Evolutionary conservation across 2,797 vertebrate species (phyloP).

Genomic region (Halcyon leucocephala): DNA sequence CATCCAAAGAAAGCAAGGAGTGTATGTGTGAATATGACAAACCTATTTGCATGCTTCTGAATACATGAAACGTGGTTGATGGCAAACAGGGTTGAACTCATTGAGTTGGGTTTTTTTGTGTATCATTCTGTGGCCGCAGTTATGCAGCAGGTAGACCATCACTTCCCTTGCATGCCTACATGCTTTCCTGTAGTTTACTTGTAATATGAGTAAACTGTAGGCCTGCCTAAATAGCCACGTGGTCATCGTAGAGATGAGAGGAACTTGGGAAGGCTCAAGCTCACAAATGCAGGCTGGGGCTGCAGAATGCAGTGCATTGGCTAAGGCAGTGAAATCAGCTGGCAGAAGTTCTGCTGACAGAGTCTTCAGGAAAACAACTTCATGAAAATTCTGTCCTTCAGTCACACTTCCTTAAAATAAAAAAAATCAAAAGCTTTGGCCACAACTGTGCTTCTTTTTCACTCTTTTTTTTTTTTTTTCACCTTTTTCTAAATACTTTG

Average conservation of each 20-base stretch:
- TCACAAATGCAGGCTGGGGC: background rate
- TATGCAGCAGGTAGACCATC: slow-evolving; percentile 53
- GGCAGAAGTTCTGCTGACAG: background rate
- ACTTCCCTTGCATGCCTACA: slow-evolving; percentile 52
- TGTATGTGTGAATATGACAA: background rate
- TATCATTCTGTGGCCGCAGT: slow-evolving; percentile 18
- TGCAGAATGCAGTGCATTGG: background rate
- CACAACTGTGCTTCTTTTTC: background rate
- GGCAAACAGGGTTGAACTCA: background rate
- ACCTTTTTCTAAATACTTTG: background rate
- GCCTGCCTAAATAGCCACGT: slow-evolving; percentile 34
- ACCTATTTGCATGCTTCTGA: slow-evolving; percentile 2
- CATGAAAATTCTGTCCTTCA: background rate
- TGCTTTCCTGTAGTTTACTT: slow-evolving; percentile 65
- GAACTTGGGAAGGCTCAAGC: slow-evolving; percentile 17
- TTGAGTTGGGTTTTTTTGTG: background rate
- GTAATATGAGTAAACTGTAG: slow-evolving; percentile 49
- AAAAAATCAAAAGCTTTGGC: background rate
- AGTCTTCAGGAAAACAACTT: background rate
- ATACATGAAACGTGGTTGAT: background rate
- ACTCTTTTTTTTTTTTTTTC: background rate
- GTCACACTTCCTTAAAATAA: background rate
- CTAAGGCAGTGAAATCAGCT: background rate
- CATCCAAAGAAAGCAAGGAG: background rate
- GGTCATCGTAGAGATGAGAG: slow-evolving; percentile 38